phyloP scores from a whole-genome alignment of 2,888 invertebrate genomes.

The Xanthia icteritia region DNA sequence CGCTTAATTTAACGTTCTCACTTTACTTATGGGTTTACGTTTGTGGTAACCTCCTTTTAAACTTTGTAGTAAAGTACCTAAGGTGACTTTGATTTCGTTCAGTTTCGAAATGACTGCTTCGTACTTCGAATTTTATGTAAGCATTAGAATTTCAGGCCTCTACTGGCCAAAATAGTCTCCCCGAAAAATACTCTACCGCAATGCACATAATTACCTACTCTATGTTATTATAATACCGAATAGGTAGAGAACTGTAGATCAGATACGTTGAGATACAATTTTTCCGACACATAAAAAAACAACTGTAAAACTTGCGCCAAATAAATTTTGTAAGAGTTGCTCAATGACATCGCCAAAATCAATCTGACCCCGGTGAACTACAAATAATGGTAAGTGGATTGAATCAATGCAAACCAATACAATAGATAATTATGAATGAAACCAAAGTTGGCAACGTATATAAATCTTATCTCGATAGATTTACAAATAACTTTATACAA shows the following conservation, averaged over 20 bases:
- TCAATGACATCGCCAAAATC: conserved; percentile 44
- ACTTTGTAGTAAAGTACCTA: conserved; percentile 12
- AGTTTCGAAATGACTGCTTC: conserved; percentile 15
- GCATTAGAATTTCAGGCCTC: neutral
- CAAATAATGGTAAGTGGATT: conserved; percentile 49
- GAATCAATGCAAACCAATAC: conserved; percentile 42
- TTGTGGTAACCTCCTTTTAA: conserved; percentile 34
- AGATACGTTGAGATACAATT: neutral
- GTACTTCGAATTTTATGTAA: conserved; percentile 7
- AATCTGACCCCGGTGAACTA: conserved; percentile 61
- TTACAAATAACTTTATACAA: conserved; percentile 43
- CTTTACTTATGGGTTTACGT: conserved; percentile 48
- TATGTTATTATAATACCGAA: neutral
- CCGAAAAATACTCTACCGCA: neutral
- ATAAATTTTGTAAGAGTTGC: conserved; percentile 28
- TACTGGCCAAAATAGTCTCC: neutral
- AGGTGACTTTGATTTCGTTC: neutral
- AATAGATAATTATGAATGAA: conserved; percentile 51
- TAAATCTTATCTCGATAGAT: conserved; percentile 56
- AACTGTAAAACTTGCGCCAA: neutral
- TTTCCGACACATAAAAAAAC: neutral
- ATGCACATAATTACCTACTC: neutral
- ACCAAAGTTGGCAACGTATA: conserved; percentile 42
- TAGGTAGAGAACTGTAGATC: neutral
- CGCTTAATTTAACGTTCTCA: conserved; percentile 49